These are phyloP conservation scores for Ryuthela nishihirai DNA, from an alignment of 2,888 invertebrate species.

Conservation along the genomic window DNA sequence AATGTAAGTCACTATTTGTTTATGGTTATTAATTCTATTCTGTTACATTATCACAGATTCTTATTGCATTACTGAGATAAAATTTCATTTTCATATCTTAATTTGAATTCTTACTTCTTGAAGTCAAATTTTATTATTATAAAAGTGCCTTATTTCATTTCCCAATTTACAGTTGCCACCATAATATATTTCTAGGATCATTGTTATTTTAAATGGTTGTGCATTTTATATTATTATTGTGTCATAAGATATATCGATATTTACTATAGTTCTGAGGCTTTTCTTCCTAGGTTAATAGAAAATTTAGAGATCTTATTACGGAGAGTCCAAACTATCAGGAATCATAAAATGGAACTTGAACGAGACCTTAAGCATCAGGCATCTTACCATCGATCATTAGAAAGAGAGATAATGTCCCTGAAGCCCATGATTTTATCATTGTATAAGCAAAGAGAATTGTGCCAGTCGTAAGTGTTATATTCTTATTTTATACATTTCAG, in stretches of 20 bases:
- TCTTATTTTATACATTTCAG: not conserved
- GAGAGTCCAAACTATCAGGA: slow-evolving; percentile 67
- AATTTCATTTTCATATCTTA: no score
- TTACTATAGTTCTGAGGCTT: no score
- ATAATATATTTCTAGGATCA: no score
- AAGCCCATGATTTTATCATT: slow-evolving; percentile 81
- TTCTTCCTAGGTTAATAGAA: slow-evolving; percentile 62
- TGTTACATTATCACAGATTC: not conserved
- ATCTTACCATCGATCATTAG: slow-evolving; percentile 71
- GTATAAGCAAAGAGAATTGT: slow-evolving; percentile 72
- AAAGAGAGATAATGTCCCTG: slow-evolving; percentile 81
- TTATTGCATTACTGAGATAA: no score
- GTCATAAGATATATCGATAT: no score
- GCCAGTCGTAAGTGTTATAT: slow-evolving; percentile 64
- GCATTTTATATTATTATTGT: no score
- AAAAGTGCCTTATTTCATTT: no score
- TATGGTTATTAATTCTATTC: not conserved
- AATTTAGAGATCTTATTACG: slow-evolving; percentile 70
- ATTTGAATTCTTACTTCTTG: no score
- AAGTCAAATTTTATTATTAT: no score
- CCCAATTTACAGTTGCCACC: no score
- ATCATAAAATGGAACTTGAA: slow-evolving; percentile 71
- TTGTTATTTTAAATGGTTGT: no score
- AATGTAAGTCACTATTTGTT: slow-evolving; percentile 4
- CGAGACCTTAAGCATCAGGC: slow-evolving; percentile 73